These are phyloP conservation scores for Drymodes brunneopygia DNA, from an alignment of 2,113 vertebrate species.

Conservation along the genomic window DNA sequence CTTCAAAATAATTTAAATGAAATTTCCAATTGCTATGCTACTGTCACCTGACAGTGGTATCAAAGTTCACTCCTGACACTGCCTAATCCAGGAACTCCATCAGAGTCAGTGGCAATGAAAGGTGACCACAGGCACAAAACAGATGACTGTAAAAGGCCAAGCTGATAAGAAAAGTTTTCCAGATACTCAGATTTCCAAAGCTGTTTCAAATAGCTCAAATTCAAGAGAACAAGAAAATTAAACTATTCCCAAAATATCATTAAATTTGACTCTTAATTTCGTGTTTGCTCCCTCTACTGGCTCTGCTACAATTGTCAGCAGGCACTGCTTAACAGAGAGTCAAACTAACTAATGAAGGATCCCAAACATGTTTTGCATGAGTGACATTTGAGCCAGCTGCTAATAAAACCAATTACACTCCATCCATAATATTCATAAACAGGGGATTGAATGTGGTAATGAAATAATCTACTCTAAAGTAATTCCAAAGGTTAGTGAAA, in stretches of 20 bases:
- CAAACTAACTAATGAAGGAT: background rate
- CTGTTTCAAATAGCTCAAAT: background rate
- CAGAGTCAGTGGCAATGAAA: background rate
- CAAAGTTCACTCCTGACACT: background rate
- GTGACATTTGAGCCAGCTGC: background rate
- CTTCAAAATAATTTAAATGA: background rate
- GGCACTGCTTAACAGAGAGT: background rate
- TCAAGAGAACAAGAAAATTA: background rate
- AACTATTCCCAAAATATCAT: background rate
- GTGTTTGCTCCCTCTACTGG: conserved; percentile 42
- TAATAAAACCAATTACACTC: conserved; percentile 16
- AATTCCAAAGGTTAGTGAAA: conserved; percentile 11
- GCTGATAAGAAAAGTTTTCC: background rate
- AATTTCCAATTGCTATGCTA: background rate
- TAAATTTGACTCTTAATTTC: background rate
- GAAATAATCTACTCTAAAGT: background rate
- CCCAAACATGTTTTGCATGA: background rate
- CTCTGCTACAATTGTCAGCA: background rate
- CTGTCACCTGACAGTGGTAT: background rate
- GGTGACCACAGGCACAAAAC: background rate
- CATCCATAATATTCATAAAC: background rate
- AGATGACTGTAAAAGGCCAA: background rate
- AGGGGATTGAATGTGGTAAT: background rate
- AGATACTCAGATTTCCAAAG: background rate
- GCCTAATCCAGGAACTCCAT: background rate